Conservation (phyloP, 2,797 vertebrate genomes). For the Nothura maculosa region DNA sequence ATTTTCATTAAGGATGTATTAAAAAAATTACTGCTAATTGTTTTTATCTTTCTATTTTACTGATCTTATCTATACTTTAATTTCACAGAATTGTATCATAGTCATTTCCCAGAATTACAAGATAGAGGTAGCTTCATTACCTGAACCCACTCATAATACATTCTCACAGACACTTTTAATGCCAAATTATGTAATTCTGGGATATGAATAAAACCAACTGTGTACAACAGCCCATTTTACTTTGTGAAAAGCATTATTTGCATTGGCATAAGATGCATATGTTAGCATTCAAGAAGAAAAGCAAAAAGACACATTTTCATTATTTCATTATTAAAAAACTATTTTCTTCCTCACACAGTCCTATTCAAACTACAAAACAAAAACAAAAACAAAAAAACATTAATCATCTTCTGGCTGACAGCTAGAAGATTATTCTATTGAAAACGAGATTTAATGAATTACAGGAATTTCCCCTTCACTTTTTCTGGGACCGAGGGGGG, state of each 20-base stretch:
- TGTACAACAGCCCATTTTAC: neutral
- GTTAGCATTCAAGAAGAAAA: neutral
- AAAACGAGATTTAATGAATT: neutral
- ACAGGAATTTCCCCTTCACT: neutral
- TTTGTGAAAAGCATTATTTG: neutral
- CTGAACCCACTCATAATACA: neutral
- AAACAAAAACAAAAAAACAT: neutral
- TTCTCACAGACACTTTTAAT: neutral
- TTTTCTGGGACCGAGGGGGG: neutral
- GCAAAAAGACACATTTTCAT: neutral
- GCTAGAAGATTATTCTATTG: neutral
- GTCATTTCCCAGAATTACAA: neutral
- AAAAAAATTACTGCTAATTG: neutral
- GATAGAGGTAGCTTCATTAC: neutral
- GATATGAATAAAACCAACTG: neutral
- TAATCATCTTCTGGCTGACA: neutral
- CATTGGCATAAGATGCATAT: neutral
- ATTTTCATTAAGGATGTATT: neutral
- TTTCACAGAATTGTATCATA: neutral
- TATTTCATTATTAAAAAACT: neutral
- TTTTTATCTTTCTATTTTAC: neutral
- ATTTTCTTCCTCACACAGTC: neutral
- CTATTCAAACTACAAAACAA: neutral
- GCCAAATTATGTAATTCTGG: neutral
- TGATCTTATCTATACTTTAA: neutral